Evolutionary conservation across 2,797 vertebrate genomes (phyloP).

Genomic region (Jordanella pulchra): DNA sequence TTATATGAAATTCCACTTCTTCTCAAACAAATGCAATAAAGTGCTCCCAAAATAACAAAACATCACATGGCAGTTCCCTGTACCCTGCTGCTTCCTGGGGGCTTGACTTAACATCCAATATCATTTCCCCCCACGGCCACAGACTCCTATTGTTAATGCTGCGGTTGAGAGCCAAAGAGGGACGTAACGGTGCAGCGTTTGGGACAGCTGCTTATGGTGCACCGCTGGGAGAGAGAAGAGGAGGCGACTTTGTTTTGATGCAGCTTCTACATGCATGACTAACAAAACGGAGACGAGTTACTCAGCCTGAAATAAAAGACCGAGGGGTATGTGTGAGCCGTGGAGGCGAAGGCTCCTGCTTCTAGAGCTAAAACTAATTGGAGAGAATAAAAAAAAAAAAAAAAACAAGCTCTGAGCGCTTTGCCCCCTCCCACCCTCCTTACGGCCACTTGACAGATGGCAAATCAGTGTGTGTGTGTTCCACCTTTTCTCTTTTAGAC

Average conservation of each 20-base stretch:
- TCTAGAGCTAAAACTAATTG: slow-evolving; percentile 48
- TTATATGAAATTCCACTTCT: slow-evolving; percentile 32
- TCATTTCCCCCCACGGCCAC: slow-evolving; percentile 33
- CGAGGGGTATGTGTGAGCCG: slow-evolving; percentile 10
- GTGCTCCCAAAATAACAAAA: slow-evolving; percentile 57
- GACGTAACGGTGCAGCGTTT: slow-evolving; percentile 11
- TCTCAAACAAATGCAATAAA: slow-evolving; percentile 1
- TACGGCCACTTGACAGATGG: slow-evolving; percentile 70
- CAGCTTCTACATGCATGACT: slow-evolving; percentile 29
- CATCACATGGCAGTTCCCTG: slow-evolving; percentile 51
- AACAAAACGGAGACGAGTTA: slow-evolving; percentile 17
- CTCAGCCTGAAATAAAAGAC: slow-evolving; percentile 24
- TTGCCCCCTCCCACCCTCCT: slow-evolving; percentile 21
- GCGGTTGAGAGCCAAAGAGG: slow-evolving; percentile 48
- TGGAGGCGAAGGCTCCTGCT: slow-evolving; percentile 37
- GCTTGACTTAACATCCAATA: slow-evolving; percentile 37
- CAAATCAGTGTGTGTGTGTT: slow-evolving; percentile 74
- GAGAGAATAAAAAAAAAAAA: slow-evolving; percentile 12
- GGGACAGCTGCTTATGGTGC: slow-evolving; percentile 56
- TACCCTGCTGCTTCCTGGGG: slow-evolving; percentile 35
- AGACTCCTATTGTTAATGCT: slow-evolving; percentile 56
- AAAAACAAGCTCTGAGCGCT: slow-evolving; percentile 36
- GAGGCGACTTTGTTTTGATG: slow-evolving; percentile 47
- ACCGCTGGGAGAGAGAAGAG: slow-evolving; percentile 33
- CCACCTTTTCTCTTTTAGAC: slow-evolving; percentile 72